Conservation (phyloP, 2,113 vertebrate genomes). For the Patagioenas fasciata region DNA sequence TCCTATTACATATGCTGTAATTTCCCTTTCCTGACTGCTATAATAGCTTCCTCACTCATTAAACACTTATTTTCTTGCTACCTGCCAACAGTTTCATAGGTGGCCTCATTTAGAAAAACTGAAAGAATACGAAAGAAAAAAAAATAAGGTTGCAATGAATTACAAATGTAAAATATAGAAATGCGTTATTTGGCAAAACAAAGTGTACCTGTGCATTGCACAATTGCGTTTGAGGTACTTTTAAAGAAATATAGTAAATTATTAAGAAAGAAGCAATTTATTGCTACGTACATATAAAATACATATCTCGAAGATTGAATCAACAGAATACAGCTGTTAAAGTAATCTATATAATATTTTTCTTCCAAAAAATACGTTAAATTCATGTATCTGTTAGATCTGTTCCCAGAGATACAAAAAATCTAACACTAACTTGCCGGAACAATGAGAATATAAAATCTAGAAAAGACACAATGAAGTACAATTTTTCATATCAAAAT, state of each 20-base stretch:
- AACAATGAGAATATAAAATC: neutral
- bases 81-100: conserved; percentile 6
- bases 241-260: neutral
- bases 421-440: neutral
- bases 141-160: neutral
- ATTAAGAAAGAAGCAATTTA: neutral
- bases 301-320: neutral
- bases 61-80: conserved; percentile 40
- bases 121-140: neutral
- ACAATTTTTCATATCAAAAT: neutral
- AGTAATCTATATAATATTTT: neutral
- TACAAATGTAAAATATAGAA: neutral
- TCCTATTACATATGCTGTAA: conserved; percentile 36
- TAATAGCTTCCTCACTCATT: conserved; percentile 18
- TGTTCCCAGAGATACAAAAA: neutral
- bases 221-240: neutral
- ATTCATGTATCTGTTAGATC: neutral
- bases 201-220: accelerated
- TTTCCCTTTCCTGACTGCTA: conserved; percentile 28
- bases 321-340: neutral
- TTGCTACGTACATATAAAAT: neutral
- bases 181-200: neutral
- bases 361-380: neutral
- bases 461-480: neutral
- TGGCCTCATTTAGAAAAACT: neutral